Evolutionary conservation across 1,140 invertebrate genomes (phyloP).

Genomic region (Aethina tumida): DNA sequence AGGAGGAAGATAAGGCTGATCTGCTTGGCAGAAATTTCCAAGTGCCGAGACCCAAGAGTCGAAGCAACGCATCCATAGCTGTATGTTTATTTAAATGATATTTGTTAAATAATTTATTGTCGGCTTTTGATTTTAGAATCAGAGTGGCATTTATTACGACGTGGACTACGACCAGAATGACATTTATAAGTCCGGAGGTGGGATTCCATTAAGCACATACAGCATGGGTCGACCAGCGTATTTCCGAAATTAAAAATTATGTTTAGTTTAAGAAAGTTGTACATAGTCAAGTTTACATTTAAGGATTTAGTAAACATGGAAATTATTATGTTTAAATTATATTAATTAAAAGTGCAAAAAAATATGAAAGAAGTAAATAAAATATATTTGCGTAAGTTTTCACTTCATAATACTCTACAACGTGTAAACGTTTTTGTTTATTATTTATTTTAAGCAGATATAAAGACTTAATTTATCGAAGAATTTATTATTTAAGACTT

Average conservation of each 20-base stretch:
- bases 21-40: constrained; percentile 55
- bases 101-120: background rate
- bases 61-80: constrained; percentile 56
- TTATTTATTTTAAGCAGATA: too few relatives aligned
- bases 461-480: too few relatives aligned
- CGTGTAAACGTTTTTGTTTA: too few relatives aligned
- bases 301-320: constrained; percentile 5
- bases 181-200: constrained; percentile 46
- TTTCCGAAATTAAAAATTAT: constrained; percentile 29
- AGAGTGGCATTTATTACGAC: constrained; percentile 80
- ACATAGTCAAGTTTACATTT: constrained; percentile 4
- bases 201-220: constrained; percentile 62
- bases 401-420: too few relatives aligned
- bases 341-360: too few relatives aligned
- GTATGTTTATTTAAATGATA: constrained; percentile 36
- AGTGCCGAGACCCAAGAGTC: constrained; percentile 69
- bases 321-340: too few relatives aligned
- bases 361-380: constrained; percentile 3
- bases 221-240: constrained; percentile 36
- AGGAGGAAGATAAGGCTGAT: constrained; percentile 62
- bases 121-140: constrained; percentile 47
- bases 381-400: background rate
- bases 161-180: constrained; percentile 69
- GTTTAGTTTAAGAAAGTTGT: constrained; percentile 5
- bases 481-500: too few relatives aligned